Evolutionary conservation across 2,888 invertebrate species (phyloP).

Genomic region (Caenorhabditis sp.): DNA sequence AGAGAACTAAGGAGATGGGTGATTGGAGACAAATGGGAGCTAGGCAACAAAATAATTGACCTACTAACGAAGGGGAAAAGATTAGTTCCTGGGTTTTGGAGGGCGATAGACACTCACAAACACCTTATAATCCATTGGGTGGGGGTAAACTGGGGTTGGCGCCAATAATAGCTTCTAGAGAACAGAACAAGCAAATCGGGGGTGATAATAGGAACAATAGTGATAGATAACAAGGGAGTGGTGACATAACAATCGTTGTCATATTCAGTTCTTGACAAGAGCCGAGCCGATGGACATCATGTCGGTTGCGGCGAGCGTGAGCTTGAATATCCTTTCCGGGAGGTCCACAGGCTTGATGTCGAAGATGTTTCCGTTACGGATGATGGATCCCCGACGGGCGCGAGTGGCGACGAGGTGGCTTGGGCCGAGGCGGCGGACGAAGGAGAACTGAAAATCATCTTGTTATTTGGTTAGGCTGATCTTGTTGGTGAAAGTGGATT

Average conservation of each 20-base stretch:
- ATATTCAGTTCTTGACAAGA: slow-evolving; percentile 40
- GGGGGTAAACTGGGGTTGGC: not conserved
- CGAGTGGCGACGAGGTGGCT: slow-evolving; percentile 44
- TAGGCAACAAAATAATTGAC: slow-evolving; percentile 11
- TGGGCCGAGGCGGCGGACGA: slow-evolving; percentile 28
- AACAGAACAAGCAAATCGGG: not conserved
- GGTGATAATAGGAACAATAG: not conserved
- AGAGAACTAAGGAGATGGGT: not conserved
- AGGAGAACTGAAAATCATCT: slow-evolving; percentile 45
- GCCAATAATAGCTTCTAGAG: slow-evolving; percentile 7
- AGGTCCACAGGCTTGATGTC: slow-evolving; percentile 48
- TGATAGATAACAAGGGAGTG: not conserved
- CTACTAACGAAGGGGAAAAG: slow-evolving; percentile 5
- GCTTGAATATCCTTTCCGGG: slow-evolving; percentile 43
- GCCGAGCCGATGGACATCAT: slow-evolving; percentile 56
- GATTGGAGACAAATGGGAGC: not conserved
- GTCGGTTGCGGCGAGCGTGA: slow-evolving; percentile 14
- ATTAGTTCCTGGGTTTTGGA: not conserved
- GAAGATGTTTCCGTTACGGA: slow-evolving; percentile 58
- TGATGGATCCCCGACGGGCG: slow-evolving; percentile 30
- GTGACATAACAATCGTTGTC: slow-evolving; percentile 18
- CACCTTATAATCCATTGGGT: not conserved
- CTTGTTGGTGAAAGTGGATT: not conserved
- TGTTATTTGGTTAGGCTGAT: not conserved
- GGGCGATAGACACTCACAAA: not conserved